Percentiles rank a stretch among this genome's conserved stretches.
Evolutionary conservation across 2,888 invertebrate species (phyloP).

Genomic region (Helobdella robusta): DNA sequence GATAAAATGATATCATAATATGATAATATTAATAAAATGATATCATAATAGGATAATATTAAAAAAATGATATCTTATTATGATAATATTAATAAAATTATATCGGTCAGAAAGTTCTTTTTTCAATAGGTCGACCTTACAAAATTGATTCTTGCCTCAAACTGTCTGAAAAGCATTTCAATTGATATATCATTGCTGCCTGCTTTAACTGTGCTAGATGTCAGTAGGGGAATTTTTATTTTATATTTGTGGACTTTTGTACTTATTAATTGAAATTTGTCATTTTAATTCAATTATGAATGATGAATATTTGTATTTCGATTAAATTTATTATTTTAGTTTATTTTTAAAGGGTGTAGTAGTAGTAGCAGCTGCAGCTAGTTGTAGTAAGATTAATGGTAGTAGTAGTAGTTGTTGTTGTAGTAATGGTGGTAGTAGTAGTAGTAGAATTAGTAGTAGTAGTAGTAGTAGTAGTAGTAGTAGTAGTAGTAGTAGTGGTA

Average conservation of each 20-base stretch:
- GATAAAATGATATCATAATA: too few relatives aligned
- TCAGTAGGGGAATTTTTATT: conserved; percentile 39
- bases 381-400: neutral
- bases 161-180: conserved; percentile 44
- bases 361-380: neutral
- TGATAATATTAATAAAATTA: too few relatives aligned
- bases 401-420: neutral
- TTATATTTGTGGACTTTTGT: too few relatives aligned
- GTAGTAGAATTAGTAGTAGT: neutral
- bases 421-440: neutral
- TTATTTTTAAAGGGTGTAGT: neutral
- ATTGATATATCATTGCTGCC: conserved; percentile 47
- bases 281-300: too few relatives aligned
- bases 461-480: conserved; percentile 3
- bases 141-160: conserved; percentile 59
- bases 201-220: conserved; percentile 50
- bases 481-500: too few relatives aligned
- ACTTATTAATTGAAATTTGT: too few relatives aligned
- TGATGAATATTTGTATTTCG: too few relatives aligned
- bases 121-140: conserved; percentile 66
- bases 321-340: too few relatives aligned
- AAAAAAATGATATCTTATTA: too few relatives aligned
- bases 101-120: too few relatives aligned
- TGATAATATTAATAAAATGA: too few relatives aligned
- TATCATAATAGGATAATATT: too few relatives aligned